Evolutionary conservation across 2,113 vertebrate species (phyloP).

Genomic region (Illadopsis cleaveri): DNA sequence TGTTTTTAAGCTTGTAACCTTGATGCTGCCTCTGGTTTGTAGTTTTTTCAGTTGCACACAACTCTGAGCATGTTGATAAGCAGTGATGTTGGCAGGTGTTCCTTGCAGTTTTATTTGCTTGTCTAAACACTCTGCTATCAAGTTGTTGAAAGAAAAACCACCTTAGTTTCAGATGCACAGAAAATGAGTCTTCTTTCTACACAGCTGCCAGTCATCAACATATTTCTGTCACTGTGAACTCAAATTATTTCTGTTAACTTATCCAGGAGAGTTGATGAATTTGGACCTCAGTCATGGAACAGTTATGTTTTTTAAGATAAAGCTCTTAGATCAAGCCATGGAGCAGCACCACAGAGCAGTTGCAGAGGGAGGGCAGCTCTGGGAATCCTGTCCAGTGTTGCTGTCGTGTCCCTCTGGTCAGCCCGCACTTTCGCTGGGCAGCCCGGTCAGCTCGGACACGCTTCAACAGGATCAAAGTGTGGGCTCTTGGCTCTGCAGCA

Average conservation of each 20-base stretch:
- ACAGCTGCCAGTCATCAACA: not conserved
- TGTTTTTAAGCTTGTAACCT: not conserved
- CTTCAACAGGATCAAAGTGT: too few relatives aligned
- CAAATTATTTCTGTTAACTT: not conserved
- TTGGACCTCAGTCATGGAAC: not conserved
- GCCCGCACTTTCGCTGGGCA: too few relatives aligned
- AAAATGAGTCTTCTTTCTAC: not conserved
- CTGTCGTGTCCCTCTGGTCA: too few relatives aligned
- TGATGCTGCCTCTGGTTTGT: not conserved
- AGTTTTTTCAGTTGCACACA: not conserved
- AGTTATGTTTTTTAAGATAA: not conserved
- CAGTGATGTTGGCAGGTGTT: not conserved
- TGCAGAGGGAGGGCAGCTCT: not conserved
- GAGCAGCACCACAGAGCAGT: not conserved
- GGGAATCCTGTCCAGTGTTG: not conserved
- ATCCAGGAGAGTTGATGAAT: not conserved
- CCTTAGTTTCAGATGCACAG: not conserved
- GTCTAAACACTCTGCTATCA: not conserved
- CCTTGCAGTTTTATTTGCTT: not conserved
- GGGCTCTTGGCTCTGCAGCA: too few relatives aligned
- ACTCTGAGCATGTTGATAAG: not conserved
- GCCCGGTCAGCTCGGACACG: too few relatives aligned
- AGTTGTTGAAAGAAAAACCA: not conserved
- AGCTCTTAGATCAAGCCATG: not conserved
- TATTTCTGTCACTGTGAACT: not conserved